Conservation (phyloP, 2,113 vertebrate species). For the Indicator indicator region DNA sequence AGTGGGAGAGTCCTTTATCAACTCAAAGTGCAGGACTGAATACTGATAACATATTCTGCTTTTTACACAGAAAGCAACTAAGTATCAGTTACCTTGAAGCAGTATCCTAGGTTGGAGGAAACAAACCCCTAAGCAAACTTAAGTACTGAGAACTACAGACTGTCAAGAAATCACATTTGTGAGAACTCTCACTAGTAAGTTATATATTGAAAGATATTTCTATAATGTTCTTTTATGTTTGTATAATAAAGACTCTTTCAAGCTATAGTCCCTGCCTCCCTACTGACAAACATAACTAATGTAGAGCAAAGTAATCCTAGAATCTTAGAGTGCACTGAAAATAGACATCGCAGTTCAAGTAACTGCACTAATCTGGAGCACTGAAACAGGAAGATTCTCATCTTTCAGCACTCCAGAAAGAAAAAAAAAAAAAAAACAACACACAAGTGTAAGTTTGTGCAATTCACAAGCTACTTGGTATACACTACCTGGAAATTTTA, state of each 20-base stretch:
- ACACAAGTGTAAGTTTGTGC: neutral
- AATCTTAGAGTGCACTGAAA: neutral
- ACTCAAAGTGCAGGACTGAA: neutral
- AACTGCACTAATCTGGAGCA: neutral
- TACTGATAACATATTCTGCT: neutral
- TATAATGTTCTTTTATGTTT: neutral
- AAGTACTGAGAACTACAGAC: neutral
- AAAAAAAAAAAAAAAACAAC: neutral
- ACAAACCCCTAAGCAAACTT: neutral
- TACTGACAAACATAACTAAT: neutral
- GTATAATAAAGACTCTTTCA: neutral
- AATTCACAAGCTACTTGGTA: neutral
- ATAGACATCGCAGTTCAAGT: neutral
- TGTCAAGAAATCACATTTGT: neutral
- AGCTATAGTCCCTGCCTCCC: neutral
- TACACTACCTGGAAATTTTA: neutral
- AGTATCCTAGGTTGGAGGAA: neutral
- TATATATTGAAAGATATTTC: neutral
- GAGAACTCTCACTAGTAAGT: neutral
- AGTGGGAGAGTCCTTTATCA: neutral
- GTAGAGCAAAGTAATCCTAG: neutral
- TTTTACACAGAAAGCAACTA: neutral
- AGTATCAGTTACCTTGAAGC: neutral
- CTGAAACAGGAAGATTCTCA: neutral
- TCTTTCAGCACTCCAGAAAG: neutral